Evolutionary conservation across 1,140 invertebrate genomes (phyloP), one percentile per base, ranked within the genome.

Genomic region (Drosophila lowei): DNA sequence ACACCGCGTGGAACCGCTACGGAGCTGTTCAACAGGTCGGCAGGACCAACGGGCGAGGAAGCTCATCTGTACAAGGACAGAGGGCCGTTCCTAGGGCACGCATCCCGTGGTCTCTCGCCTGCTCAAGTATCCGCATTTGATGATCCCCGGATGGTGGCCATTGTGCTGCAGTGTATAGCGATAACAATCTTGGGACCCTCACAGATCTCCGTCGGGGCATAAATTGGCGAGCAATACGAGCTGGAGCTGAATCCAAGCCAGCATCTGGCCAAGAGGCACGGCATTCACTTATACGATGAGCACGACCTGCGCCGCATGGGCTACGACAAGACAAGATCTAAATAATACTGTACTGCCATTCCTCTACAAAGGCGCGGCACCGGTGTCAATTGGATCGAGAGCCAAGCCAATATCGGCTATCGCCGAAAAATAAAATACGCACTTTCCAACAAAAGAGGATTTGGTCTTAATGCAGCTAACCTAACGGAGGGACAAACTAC

Each of bases 251-350:
- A 95, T 18, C 18, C 18, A 18, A 18, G 18, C 18, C 18, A 18
- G 68, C 91, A 93, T 58, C 92, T 93, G 72, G 91, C 96, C 15
- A 91, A 90, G 25, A 94, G 56, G 79, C 93, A n/a, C 18, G 18
- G 18, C 18, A 18, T 18, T 18, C 1, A 18, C 18, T 18, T 18
- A 18, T 18, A 18, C 18, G 18, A 18, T 18, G 18, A 18, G 18
- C 18, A 18, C 18, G 18, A 18, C 18, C 18, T 18, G 2, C 18
- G 18, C 18, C 1, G 94, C 43, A 93, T 94, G 90, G 97, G 98
- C 2, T 98, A 97, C 92, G 97, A 99, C 90, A 99, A 99, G 93
- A 99, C 98, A 98, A 99, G 92, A 94, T 98, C 23, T 98, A 98
- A 92, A 92, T 99, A 49, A 96, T 97, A 89, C 93, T 98, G 25